phyloP scores from a whole-genome alignment of 2,888 invertebrate species.

The Acronicta alni region DNA sequence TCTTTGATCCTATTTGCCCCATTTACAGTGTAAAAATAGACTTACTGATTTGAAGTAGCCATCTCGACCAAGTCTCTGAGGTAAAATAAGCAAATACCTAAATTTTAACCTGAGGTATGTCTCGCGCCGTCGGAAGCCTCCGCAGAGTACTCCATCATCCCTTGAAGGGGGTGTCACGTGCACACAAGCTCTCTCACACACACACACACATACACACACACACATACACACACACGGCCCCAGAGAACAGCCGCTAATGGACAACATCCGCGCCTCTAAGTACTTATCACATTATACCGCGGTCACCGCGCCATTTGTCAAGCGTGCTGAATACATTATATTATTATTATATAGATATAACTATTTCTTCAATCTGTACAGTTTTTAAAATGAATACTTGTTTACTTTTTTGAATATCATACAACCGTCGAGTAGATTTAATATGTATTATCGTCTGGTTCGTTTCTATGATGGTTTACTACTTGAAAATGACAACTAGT shows the following conservation, averaged over 20 bases:
- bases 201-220: not conserved
- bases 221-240: not conserved
- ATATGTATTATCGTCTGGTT: no score
- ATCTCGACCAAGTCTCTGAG: not conserved
- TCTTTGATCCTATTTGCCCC: no score
- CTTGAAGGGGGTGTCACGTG: constrained; percentile 6
- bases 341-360: no score
- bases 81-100: constrained; percentile 1
- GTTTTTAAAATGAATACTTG: no score
- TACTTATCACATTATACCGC: not conserved
- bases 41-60: no score
- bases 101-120: not conserved
- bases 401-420: no score
- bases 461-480: no score
- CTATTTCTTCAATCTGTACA: no score
- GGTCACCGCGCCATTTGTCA: no score
- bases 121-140: not conserved
- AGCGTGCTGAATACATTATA: not conserved
- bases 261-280: not conserved
- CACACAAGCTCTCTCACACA: not conserved
- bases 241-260: not conserved
- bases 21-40: no score
- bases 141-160: constrained; percentile 3
- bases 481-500: no score
- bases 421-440: no score